Conservation (phyloP, 2,888 invertebrate genomes). For the Germaria angustata region DNA sequence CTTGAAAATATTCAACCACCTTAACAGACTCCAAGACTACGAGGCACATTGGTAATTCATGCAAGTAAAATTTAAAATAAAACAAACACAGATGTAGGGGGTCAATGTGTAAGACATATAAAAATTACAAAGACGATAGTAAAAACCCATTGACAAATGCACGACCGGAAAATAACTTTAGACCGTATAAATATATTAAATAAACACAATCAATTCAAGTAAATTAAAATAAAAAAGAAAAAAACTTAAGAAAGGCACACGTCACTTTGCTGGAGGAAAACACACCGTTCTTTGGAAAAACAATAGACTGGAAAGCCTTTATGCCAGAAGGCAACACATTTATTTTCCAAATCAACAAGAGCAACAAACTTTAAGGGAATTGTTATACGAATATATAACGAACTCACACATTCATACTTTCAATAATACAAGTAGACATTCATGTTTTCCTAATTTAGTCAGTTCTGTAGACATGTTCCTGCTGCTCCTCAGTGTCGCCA, state of each 20-base stretch:
- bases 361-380: slow-evolving; percentile 34
- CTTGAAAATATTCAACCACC: slow-evolving; percentile 44
- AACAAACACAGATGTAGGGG: slow-evolving; percentile 40
- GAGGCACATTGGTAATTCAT: slow-evolving; percentile 52
- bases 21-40: slow-evolving; percentile 52
- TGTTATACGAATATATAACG: too few species aligned
- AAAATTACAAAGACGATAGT: slow-evolving; percentile 22
- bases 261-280: slow-evolving; percentile 37
- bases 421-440: background rate
- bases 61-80: slow-evolving; percentile 50
- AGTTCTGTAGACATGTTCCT: slow-evolving; percentile 16
- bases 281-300: background rate
- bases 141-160: slow-evolving; percentile 64
- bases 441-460: slow-evolving; percentile 15
- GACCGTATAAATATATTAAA: slow-evolving; percentile 56
- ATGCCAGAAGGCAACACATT: slow-evolving; percentile 32
- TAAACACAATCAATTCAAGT: slow-evolving; percentile 26
- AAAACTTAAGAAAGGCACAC: slow-evolving; percentile 37
- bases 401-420: too few species aligned
- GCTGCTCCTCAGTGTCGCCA: slow-evolving; percentile 41
- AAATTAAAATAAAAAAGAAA: too few species aligned
- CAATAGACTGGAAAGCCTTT: slow-evolving; percentile 21
- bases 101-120: slow-evolving; percentile 26
- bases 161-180: slow-evolving; percentile 61
- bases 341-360: slow-evolving; percentile 2